Evolutionary conservation across 1,140 invertebrate species (phyloP).

Genomic region (Anoplolepis gracilipes): DNA sequence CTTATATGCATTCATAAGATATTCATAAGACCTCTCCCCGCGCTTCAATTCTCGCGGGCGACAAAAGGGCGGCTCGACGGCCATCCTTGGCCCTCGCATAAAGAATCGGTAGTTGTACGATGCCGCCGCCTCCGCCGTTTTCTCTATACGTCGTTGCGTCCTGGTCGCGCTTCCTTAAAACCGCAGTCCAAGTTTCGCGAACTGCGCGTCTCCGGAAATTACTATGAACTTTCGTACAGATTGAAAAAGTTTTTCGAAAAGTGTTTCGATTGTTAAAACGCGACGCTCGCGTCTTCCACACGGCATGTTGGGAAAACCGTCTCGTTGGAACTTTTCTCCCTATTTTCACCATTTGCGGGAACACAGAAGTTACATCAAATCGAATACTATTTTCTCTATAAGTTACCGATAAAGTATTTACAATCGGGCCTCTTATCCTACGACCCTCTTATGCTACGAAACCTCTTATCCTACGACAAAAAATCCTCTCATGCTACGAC

Average conservation of each 20-base stretch:
- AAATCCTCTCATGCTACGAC: too few relatives aligned
- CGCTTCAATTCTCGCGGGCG: slow-evolving; percentile 67
- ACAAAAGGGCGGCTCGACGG: slow-evolving; percentile 67
- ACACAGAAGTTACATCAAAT: slow-evolving; percentile 13
- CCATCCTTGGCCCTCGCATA: slow-evolving; percentile 60
- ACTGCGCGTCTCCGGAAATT: slow-evolving; percentile 41
- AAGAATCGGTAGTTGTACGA: slow-evolving; percentile 52
- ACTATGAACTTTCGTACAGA: slow-evolving; percentile 50
- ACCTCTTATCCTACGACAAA: too few relatives aligned
- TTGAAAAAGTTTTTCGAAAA: slow-evolving; percentile 61
- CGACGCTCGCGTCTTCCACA: neutral
- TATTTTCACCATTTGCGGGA: neutral
- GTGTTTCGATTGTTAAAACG: slow-evolving; percentile 20
- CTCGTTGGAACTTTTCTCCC: slow-evolving; percentile 32
- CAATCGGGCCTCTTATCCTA: too few relatives aligned
- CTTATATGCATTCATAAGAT: slow-evolving; percentile 82
- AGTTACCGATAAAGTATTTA: slow-evolving; percentile 33
- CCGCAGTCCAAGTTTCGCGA: slow-evolving; percentile 18
- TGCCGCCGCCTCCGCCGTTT: neutral
- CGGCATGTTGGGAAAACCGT: neutral
- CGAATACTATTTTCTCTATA: neutral
- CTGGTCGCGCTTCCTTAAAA: neutral
- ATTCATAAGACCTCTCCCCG: slow-evolving; percentile 74
- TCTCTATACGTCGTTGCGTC: too few relatives aligned
- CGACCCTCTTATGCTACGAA: too few relatives aligned